These are phyloP conservation scores for Hirundo rustica DNA, from an alignment of 2,797 vertebrate species.

Conservation along the genomic window DNA sequence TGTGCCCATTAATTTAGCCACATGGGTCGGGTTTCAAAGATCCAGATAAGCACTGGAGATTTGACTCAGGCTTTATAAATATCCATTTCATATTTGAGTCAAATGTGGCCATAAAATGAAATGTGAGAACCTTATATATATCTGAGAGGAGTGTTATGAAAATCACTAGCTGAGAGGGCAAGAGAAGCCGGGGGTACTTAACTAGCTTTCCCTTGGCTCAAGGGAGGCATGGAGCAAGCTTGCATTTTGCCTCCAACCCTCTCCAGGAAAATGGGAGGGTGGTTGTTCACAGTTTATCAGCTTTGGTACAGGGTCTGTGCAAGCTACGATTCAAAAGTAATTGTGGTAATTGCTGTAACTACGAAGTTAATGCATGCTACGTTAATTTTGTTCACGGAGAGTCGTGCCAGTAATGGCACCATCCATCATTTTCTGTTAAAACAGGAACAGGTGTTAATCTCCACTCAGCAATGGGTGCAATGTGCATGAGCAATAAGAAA, in stretches of 20 bases:
- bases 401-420: slow-evolving; percentile 38
- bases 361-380: neutral
- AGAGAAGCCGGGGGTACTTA: neutral
- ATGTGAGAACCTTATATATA: neutral
- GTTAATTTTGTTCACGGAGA: slow-evolving; percentile 53
- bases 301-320: neutral
- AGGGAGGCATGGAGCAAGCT: neutral
- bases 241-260: neutral
- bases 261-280: neutral
- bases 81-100: slow-evolving; percentile 26
- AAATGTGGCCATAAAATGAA: slow-evolving; percentile 32
- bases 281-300: neutral
- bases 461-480: neutral
- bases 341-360: slow-evolving; percentile 52
- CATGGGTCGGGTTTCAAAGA: slow-evolving; percentile 1
- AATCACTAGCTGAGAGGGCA: neutral
- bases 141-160: neutral
- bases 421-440: slow-evolving; percentile 63
- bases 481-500: neutral
- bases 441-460: slow-evolving; percentile 62
- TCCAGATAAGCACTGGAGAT: slow-evolving; percentile 32
- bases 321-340: slow-evolving; percentile 51
- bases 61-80: slow-evolving; percentile 26
- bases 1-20: neutral
- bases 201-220: neutral